These are phyloP conservation scores for Dromococcyx pavoninus DNA, from an alignment of 2,797 vertebrate genomes.

Conservation along the genomic window DNA sequence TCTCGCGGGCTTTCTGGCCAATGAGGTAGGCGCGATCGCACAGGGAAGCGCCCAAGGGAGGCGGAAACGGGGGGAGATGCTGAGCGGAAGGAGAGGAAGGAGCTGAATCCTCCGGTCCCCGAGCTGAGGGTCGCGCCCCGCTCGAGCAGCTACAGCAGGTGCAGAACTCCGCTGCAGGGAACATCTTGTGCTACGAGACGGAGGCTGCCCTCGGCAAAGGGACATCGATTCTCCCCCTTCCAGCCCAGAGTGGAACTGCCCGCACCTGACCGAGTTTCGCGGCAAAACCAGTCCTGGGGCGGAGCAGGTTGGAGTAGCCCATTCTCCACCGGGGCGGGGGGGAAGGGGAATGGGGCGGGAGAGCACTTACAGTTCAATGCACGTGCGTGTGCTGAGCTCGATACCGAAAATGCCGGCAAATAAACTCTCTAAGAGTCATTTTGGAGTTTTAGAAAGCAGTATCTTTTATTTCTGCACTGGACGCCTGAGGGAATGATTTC, in stretches of 20 bases:
- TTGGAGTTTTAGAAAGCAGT: too few relatives aligned
- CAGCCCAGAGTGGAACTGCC: neutral
- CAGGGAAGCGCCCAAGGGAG: neutral
- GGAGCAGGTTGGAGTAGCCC: neutral
- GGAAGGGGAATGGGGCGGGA: too few relatives aligned
- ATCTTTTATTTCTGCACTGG: too few relatives aligned
- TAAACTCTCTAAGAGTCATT: too few relatives aligned
- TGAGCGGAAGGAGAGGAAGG: too few relatives aligned
- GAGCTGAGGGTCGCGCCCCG: rapidly evolving
- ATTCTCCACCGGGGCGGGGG: neutral
- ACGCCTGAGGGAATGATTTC: too few relatives aligned
- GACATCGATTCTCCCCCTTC: rapidly evolving
- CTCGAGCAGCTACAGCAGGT: rapidly evolving
- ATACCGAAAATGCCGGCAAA: too few relatives aligned
- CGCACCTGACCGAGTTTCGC: neutral
- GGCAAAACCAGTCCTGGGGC: neutral
- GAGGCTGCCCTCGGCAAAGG: too few relatives aligned
- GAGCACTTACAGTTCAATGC: too few relatives aligned
- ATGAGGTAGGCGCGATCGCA: constrained; percentile 22
- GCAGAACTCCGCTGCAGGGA: too few relatives aligned
- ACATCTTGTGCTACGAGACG: rapidly evolving
- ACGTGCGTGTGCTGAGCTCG: rapidly evolving
- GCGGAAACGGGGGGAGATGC: neutral
- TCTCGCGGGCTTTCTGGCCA: constrained; percentile 84
- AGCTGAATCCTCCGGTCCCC: rapidly evolving